A percentile compares a stretch with the other conserved stretches of the same genome.
These are phyloP conservation scores for Anoplopoma fimbria DNA, from an alignment of 2,113 vertebrate species.

Conservation along the genomic window DNA sequence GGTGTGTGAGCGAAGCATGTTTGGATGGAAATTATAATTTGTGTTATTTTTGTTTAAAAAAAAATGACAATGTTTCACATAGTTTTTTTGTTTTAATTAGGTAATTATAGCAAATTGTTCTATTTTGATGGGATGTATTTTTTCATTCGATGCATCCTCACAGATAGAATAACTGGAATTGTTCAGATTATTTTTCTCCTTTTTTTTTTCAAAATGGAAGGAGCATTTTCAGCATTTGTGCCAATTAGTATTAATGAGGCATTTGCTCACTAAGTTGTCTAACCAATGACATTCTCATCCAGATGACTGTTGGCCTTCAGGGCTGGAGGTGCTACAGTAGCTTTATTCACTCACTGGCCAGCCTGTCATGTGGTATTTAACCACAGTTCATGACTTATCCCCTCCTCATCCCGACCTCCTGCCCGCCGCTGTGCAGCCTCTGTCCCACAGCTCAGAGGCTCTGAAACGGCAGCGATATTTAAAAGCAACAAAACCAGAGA, in stretches of 20 bases:
- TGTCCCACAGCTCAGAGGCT: neutral
- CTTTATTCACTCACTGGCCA: slow-evolving; percentile 55
- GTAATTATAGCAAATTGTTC: neutral
- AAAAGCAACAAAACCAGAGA: slow-evolving; percentile 28
- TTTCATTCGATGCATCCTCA: neutral
- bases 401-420: neutral
- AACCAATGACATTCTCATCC: slow-evolving; percentile 65
- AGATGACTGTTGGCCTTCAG: slow-evolving; percentile 73
- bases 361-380: slow-evolving; percentile 67
- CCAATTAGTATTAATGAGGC: slow-evolving; percentile 75
- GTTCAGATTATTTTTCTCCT: neutral
- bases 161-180: neutral
- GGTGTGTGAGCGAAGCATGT: neutral
- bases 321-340: slow-evolving; percentile 69
- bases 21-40: slow-evolving; percentile 48
- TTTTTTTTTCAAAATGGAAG: neutral
- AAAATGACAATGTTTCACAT: neutral
- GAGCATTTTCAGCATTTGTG: slow-evolving; percentile 39
- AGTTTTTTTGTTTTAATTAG: neutral
- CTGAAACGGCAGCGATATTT: slow-evolving; percentile 23
- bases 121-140: neutral
- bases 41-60: slow-evolving; percentile 9
- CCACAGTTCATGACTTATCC: slow-evolving; percentile 51
- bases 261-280: slow-evolving; percentile 66
- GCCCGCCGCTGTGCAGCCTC: slow-evolving; percentile 15